Percentiles rank a stretch among this genome's conserved stretches.
phyloP scores from a whole-genome alignment of 2,888 invertebrate genomes.

The Amblyjoppa fuscipennis region DNA sequence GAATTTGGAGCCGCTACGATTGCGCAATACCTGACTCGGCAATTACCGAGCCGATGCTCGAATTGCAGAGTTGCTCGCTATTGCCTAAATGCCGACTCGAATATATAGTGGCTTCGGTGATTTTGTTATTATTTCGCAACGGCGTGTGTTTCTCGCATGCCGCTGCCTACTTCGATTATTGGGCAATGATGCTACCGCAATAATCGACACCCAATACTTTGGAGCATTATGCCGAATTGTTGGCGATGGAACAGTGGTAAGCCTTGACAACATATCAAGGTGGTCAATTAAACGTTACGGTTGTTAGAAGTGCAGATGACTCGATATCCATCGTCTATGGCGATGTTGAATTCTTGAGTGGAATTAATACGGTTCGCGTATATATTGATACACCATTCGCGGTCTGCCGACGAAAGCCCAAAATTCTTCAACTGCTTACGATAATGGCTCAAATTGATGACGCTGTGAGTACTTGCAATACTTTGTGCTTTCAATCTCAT shows the following conservation, averaged over 20 bases:
- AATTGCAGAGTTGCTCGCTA: too few species aligned
- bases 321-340: neutral
- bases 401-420: neutral
- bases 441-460: conserved; percentile 23
- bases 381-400: conserved; percentile 25
- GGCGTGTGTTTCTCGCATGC: too few species aligned
- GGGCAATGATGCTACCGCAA: too few species aligned
- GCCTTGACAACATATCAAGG: neutral
- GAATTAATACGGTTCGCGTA: neutral
- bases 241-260: neutral
- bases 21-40: too few species aligned
- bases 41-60: too few species aligned
- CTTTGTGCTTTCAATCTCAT: conserved; percentile 5
- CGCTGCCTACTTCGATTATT: too few species aligned
- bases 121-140: too few species aligned
- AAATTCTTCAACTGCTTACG: conserved; percentile 13
- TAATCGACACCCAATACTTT: too few species aligned
- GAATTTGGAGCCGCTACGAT: too few species aligned
- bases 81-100: too few species aligned
- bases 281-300: neutral
- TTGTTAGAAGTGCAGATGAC: neutral
- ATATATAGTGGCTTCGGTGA: too few species aligned
- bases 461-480: neutral
- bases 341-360: conserved; percentile 4
- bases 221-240: neutral